Conservation (phyloP, 35 echinoderm and acorn worm species). For the Apostichopus parvimensis region DNA sequence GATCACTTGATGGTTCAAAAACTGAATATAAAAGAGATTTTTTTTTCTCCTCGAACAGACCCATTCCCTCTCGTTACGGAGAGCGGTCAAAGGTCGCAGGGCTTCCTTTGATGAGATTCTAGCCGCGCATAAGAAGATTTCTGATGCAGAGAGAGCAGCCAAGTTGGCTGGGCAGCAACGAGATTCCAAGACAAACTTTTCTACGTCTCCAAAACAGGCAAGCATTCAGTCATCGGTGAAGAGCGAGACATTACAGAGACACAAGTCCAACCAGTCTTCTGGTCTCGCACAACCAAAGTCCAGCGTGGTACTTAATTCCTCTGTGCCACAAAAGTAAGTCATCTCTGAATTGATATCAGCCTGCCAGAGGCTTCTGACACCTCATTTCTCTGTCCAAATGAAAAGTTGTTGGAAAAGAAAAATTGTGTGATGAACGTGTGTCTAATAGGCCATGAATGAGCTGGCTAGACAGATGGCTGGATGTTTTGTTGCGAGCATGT, state of each 20-base stretch:
- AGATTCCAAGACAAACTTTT: not conserved
- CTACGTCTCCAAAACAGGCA: slow-evolving; percentile 19
- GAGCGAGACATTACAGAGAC: slow-evolving; percentile 27
- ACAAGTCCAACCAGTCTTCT: slow-evolving; percentile 12
- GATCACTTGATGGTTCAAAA: too few species aligned
- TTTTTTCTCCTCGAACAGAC: slow-evolving; percentile 52
- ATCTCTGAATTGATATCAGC: too few species aligned
- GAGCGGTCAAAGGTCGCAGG: slow-evolving; percentile 78
- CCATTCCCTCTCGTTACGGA: slow-evolving; percentile 76
- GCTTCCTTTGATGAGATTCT: slow-evolving; percentile 86
- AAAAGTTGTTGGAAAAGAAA: too few species aligned
- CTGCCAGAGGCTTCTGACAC: too few species aligned
- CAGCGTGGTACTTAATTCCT: slow-evolving; percentile 55
- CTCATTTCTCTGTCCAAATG: too few species aligned
- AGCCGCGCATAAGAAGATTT: slow-evolving; percentile 78
- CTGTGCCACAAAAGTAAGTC: slow-evolving; percentile 58
- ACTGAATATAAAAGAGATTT: too few species aligned
- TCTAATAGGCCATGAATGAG: too few species aligned
- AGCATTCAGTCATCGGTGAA: slow-evolving; percentile 3
- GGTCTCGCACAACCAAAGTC: slow-evolving; percentile 27
- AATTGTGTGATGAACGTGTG: too few species aligned
- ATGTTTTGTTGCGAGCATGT: too few species aligned
- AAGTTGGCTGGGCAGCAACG: slow-evolving; percentile 42
- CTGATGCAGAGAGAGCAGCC: slow-evolving; percentile 68
- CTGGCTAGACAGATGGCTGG: too few species aligned